Base-by-base conservation (phyloP, 2,797 vertebrate genomes). In the Hylomyscus alleni region DNA sequence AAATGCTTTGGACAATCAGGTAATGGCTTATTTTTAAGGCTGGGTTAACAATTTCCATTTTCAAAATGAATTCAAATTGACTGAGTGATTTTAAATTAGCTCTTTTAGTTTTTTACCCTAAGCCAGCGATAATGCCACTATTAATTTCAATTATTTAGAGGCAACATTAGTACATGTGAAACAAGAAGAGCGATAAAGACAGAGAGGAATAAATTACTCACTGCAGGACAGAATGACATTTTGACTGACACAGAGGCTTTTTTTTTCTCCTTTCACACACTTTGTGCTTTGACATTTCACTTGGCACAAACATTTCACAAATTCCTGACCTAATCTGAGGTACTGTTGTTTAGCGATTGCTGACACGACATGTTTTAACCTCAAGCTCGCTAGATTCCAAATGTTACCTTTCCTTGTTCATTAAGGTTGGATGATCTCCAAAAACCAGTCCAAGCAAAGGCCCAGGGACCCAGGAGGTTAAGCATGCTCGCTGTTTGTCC, bases 241-340 rank as follows among this genome's bases (percentile, higher is more conserved):
- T 97, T 97, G 95, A 98, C 94, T 95, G 93, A 93, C 96, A 97
- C 60, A 95, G 95, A 97, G n/a, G n/a, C n/a, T n/a, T 94, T 65
- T 91, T 69, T 69, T 90, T 78, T 17, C 58, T 56, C 94, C 54
- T 54, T 95, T 97, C 94, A 95, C 89, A 95, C 83, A 98, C 96
- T 98, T 95, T 95, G 94, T 95, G 95, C 97, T 97, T 97, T 98
- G 98, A 96, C 97, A 98, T 98, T 98, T 98, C 96, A 95, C 89
- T 98, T 97, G 97, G 93, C 96, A 96, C 97, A 97, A 97, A 95
- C 91, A 96, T 96, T 96, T 97, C 94, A 96, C 96, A 96, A 95
- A 97, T 97, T 97, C 96, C 96, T 98, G 98, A 98, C 98, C 98
- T 98, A 95, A 97, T 98, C 93, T 96, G 97, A 95, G 89, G 82